Evolutionary conservation across 2,888 invertebrate genomes (phyloP).

Genomic region (Acheta domesticus): DNA sequence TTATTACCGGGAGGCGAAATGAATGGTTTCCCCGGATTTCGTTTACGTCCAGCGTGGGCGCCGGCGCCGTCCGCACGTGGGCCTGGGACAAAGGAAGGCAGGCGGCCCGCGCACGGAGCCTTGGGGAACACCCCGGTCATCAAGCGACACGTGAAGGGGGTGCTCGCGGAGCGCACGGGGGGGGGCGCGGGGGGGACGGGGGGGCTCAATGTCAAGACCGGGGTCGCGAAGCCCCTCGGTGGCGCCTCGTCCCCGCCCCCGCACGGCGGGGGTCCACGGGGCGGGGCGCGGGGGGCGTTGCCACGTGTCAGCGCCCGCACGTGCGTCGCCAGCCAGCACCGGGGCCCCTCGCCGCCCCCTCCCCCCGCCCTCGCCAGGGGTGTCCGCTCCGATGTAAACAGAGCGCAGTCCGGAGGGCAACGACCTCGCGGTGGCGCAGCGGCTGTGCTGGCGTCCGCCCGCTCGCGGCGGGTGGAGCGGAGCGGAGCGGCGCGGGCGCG

Average conservation of each 20-base stretch:
- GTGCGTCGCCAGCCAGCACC: not conserved
- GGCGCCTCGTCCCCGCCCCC: not conserved
- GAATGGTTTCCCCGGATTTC: too few relatives aligned
- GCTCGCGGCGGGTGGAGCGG: not conserved
- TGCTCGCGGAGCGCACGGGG: too few relatives aligned
- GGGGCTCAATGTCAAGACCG: not conserved
- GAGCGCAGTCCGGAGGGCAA: not conserved
- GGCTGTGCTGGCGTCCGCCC: too few relatives aligned
- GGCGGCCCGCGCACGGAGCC: too few relatives aligned
- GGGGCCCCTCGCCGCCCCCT: not conserved
- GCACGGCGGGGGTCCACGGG: not conserved
- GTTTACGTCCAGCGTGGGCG: too few relatives aligned
- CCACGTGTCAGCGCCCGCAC: slow-evolving; percentile 18
- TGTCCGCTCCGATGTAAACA: not conserved
- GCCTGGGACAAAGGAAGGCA: too few relatives aligned
- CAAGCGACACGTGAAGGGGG: too few relatives aligned
- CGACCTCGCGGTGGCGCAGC: not conserved
- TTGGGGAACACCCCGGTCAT: too few relatives aligned
- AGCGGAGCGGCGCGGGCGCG: not conserved
- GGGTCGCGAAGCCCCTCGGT: not conserved
- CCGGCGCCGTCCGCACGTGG: too few relatives aligned
- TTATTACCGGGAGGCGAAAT: too few relatives aligned
- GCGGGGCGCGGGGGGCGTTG: not conserved
- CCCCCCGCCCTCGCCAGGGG: not conserved
- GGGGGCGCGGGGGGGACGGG: not conserved